Evolutionary conservation across 2,113 vertebrate species (phyloP), one percentile per base, ranked within the genome.

Genomic region (Colaptes auratus): DNA sequence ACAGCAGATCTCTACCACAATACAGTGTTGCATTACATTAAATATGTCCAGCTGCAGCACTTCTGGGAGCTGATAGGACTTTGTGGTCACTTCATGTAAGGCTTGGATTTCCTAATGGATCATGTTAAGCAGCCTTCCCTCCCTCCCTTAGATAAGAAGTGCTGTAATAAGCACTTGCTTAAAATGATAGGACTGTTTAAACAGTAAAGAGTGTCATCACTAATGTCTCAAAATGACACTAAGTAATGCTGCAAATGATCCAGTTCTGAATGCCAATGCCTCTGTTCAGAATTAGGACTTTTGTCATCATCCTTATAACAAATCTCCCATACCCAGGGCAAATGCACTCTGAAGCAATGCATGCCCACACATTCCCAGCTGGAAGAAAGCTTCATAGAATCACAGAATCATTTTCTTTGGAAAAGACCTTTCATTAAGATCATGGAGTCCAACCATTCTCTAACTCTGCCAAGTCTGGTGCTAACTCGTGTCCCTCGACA

Each of bases 1-100:
- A 96, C 96, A 96, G 94, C 52, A 58, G 86, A 95, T 97, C 93
- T 97, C 87, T 84, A 84, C 97, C 96, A 97, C 97, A 98, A 95
- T 96, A 92, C 90, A 93, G 98, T 96, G 97, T 98, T 97, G 93
- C 96, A 55, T 99, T 99, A 98, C 98, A 64, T 97, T 97, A 98
- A 98, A 98, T 98, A 98, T 98, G 98, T 98, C 98, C 98, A 98
- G 98, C 98, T 98, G 98, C 98, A 98, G 97, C 97, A 89, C 98
- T 98, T 98, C 97, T 98, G 97, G 97, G 98, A 99, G 97, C 96
- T 93, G 97, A 98, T 97, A 98, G 97, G 96, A 97, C 96, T 98
- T 98, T 98, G 98, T 98, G 98, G 98, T 98, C 98, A 98, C 97
- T 98, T 97, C 92, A 93, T 96, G 97, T 97, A 91, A 96, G 94